Evolutionary conservation across 1,140 invertebrate species (phyloP), one percentile per base, ranked within the genome.

Genomic region (Platyura marginata): DNA sequence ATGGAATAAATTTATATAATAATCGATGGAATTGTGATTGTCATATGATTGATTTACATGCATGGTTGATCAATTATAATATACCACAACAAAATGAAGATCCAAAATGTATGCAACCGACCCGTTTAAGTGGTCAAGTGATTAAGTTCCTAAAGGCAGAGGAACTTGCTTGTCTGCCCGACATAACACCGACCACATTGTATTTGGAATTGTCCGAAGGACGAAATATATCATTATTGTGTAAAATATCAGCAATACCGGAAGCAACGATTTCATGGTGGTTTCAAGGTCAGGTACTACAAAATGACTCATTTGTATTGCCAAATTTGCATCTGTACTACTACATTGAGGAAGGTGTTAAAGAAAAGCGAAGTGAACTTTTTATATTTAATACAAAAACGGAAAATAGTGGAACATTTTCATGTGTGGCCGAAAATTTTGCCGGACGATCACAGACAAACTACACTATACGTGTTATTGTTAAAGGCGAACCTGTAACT

Each of bases 21-120:
- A 93, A 93, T 66, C 77, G 81, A 36, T 93, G 88, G 88, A 68
- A 74, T 36, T 93, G 88, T 59, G 83, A 91, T 55, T 93, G 88
- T 56, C 71, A 75, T 42, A 63, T 91, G 36, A 59, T 77, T 33
- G 74, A 81, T 47, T 62, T 92, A 49, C 72, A 84, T 46, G 60
- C 66, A 19, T 92, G 87, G 87, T 66, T 92, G 43, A 63, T 70
- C 21, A 72, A 75, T 51, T 79, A 77, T 51, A 78, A 76, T 51
- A 73, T 78, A 33, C 77, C 84, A 0, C 70, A 76, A 43, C 71
- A 79, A 42, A 66, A 70, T 1, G 77, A 81, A 18, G 77, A 81
- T 47, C 86, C 87, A 1, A 70, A 75, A 48, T 93, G 88, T 57
- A 68, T 69, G 20, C 63, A 69, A 15, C 88, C 88, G 2, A 53